Percentiles rank a stretch among this genome's conserved stretches.
phyloP scores from a whole-genome alignment of 2,113 vertebrate genomes.

The Hydropotes inermis region DNA sequence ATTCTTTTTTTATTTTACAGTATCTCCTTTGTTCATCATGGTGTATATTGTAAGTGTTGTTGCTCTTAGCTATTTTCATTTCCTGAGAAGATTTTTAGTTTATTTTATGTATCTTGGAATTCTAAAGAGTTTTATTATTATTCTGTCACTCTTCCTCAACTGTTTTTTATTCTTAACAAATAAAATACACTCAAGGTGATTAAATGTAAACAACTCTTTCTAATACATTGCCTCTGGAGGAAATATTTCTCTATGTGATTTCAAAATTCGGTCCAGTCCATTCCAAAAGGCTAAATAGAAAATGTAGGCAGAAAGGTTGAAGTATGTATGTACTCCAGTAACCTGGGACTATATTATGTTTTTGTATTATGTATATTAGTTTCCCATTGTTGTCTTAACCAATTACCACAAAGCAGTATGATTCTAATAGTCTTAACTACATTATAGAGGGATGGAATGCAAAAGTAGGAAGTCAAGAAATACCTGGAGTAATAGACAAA shows the following conservation, averaged over 20 bases:
- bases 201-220: slow-evolving; percentile 20
- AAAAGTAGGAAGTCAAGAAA: neutral
- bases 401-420: neutral
- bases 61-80: slow-evolving; percentile 37
- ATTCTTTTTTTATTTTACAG: slow-evolving; percentile 13
- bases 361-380: neutral
- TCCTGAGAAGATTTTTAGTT: slow-evolving; percentile 9
- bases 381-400: neutral
- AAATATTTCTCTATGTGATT: neutral
- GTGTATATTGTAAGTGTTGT: neutral
- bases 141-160: slow-evolving; percentile 33
- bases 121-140: slow-evolving; percentile 46
- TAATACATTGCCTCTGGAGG: neutral
- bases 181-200: neutral
- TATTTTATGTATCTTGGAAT: neutral
- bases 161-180: neutral
- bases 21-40: neutral
- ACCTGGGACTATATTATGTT: neutral
- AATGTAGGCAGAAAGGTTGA: neutral
- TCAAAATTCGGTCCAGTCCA: neutral
- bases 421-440: neutral
- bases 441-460: neutral
- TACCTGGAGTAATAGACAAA: neutral
- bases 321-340: neutral
- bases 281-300: neutral